phyloP scores from a whole-genome alignment of 2,113 vertebrate genomes.

The Athene cunicularia region DNA sequence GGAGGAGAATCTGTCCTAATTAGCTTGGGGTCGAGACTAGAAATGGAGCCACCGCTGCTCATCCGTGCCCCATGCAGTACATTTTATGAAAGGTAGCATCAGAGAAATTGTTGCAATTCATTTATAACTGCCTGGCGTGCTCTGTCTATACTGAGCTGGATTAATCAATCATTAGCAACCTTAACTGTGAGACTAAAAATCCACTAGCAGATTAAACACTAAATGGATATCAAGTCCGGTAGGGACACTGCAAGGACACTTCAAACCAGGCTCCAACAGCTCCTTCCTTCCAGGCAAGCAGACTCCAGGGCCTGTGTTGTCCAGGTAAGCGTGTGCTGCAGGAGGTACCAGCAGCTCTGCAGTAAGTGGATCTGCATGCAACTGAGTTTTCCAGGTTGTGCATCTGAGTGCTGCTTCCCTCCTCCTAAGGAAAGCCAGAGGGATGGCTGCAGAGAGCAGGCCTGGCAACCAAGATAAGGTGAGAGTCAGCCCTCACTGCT shows the following conservation, averaged over 20 bases:
- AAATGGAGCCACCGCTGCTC: background rate
- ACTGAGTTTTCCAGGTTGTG: background rate
- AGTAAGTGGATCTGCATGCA: rapidly evolving
- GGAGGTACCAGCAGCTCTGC: too few relatives aligned
- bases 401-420: rapidly evolving
- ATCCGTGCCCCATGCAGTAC: background rate
- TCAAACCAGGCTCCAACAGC: background rate
- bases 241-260: background rate
- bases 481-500: background rate
- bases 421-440: background rate
- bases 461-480: background rate
- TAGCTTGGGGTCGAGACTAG: background rate
- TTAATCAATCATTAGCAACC: conserved; percentile 23
- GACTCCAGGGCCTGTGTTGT: background rate
- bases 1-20: background rate
- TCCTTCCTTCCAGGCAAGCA: background rate
- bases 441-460: background rate
- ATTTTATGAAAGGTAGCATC: background rate
- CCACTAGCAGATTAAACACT: background rate
- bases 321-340: rapidly evolving
- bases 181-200: background rate
- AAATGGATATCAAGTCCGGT: background rate
- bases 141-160: background rate
- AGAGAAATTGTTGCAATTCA: background rate
- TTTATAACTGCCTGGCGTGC: background rate